Evolutionary conservation across 1,140 invertebrate genomes (phyloP).

Genomic region (Pogonomyrmex barbatus): DNA sequence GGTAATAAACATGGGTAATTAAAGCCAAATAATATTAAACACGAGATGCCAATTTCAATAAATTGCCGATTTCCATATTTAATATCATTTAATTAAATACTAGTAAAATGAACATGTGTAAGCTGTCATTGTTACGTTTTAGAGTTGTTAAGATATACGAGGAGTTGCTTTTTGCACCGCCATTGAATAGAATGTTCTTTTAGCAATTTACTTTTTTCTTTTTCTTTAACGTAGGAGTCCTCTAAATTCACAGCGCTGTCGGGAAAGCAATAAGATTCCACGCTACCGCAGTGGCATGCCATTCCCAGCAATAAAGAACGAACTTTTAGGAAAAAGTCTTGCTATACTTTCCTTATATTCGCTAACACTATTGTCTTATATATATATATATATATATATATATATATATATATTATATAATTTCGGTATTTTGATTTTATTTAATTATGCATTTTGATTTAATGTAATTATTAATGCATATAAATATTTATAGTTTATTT

Average conservation of each 20-base stretch:
- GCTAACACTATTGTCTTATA: neutral
- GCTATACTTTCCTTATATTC: slow-evolving; percentile 16
- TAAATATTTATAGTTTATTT: neutral
- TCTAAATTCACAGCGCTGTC: slow-evolving; percentile 45
- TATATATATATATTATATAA: neutral
- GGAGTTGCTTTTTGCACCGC: neutral
- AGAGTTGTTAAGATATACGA: slow-evolving; percentile 14
- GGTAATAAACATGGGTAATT: slow-evolving; percentile 12
- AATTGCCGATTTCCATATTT: slow-evolving; percentile 36
- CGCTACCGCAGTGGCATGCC: slow-evolving; percentile 24
- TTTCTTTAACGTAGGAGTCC: slow-evolving; percentile 29
- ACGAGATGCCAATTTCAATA: neutral
- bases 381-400: neutral
- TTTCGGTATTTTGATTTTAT: neutral
- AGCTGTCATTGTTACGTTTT: slow-evolving; percentile 7
- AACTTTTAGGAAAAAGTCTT: slow-evolving; percentile 28
- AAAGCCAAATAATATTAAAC: slow-evolving; percentile 21
- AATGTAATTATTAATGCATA: neutral
- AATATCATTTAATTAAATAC: slow-evolving; percentile 15
- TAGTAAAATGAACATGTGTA: neutral
- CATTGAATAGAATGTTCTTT: slow-evolving; percentile 54
- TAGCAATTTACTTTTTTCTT: slow-evolving; percentile 33
- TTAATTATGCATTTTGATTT: slow-evolving; percentile 18
- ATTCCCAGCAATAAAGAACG: slow-evolving; percentile 55
- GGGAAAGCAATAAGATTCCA: slow-evolving; percentile 58